These are phyloP conservation scores for Pseudoips prasinana DNA, from an alignment of 2,888 invertebrate genomes.

Conservation along the genomic window DNA sequence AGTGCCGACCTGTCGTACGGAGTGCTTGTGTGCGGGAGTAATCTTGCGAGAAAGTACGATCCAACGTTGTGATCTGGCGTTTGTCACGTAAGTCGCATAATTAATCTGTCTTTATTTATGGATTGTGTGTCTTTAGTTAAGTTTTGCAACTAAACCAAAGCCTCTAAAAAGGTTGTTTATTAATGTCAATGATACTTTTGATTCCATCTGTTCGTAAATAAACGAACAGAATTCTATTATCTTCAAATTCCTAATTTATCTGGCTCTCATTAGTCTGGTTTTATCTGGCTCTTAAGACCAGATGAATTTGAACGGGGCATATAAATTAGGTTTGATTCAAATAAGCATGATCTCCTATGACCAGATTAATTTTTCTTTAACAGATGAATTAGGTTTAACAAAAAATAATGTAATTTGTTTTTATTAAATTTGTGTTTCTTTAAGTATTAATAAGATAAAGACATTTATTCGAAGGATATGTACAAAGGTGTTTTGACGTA, in stretches of 20 bases:
- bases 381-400: not conserved
- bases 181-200: not conserved
- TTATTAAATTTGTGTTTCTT: no score
- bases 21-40: not conserved
- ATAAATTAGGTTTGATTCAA: not conserved
- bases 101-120: conserved; percentile 5
- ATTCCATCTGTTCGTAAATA: conserved; percentile 2
- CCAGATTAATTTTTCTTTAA: not conserved
- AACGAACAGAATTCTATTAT: not conserved
- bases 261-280: conserved; percentile 7
- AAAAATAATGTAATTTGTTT: not conserved
- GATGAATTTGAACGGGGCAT: conserved; percentile 2
- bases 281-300: conserved; percentile 6
- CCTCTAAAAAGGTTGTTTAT: not conserved
- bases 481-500: no score
- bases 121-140: not conserved
- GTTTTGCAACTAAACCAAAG: not conserved
- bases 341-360: not conserved
- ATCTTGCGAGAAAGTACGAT: not conserved
- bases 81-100: conserved; percentile 7
- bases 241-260: conserved; percentile 4
- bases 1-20: not conserved
- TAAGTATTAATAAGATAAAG: no score
- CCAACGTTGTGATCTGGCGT: not conserved
- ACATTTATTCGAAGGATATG: no score